Evolutionary conservation across 2,113 vertebrate genomes (phyloP).

Genomic region (Astatotilapia flaviijosephi): DNA sequence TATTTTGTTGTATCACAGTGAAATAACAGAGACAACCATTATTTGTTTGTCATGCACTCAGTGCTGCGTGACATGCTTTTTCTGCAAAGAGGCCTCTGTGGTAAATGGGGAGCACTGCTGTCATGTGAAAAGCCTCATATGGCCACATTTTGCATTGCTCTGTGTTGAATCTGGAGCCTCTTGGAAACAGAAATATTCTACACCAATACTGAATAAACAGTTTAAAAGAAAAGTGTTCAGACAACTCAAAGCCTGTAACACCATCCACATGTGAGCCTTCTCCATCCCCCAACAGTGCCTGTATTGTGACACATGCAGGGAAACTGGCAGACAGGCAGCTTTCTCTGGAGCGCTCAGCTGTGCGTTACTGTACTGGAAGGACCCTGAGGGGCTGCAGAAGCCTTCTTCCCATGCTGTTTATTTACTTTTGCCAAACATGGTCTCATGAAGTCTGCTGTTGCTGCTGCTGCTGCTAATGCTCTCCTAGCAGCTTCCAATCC

Average conservation of each 20-base stretch:
- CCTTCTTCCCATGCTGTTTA: slow-evolving; percentile 3
- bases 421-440: slow-evolving; percentile 16
- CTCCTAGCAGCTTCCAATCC: background rate
- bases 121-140: background rate
- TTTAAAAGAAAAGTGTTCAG: background rate
- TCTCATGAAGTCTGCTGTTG: background rate
- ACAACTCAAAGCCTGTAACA: background rate
- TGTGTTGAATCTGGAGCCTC: background rate
- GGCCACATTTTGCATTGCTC: background rate
- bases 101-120: background rate
- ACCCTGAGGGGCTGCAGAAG: background rate
- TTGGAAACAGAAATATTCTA: background rate
- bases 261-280: background rate
- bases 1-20: background rate
- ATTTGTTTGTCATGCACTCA: background rate
- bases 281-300: background rate
- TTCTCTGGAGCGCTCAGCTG: slow-evolving; percentile 37
- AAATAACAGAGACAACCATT: background rate
- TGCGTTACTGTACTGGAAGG: slow-evolving; percentile 25
- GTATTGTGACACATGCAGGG: background rate
- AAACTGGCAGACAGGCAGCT: background rate
- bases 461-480: background rate
- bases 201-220: background rate
- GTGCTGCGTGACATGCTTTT: background rate
- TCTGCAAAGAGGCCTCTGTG: background rate